Base-by-base conservation (phyloP, 2,797 vertebrate genomes). In the Manis crassicaudata region DNA sequence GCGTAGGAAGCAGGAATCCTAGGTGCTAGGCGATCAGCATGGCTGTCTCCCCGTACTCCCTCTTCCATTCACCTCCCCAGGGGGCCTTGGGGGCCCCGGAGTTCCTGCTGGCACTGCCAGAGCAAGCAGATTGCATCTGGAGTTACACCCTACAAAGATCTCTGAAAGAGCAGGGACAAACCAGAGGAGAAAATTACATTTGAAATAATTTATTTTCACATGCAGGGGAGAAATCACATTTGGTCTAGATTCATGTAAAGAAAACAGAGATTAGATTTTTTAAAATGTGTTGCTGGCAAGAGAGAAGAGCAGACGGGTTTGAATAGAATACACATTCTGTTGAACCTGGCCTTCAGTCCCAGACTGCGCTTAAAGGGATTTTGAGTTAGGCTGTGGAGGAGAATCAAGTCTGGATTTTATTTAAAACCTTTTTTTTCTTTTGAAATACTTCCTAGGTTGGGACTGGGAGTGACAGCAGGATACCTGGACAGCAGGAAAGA, bases 231-330 rank as follows among this genome's bases (percentile, higher is more conserved):
- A 98, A 98, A 96, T 93, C 91, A 94, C 90, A 92, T 92, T 98
- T 97, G 90, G 92, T 98, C 96, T 97, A 91, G 83, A 97, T 96
- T 98, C 52, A 92, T 96, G 95, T 96, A 97, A 97, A 97, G 97
- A 97, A 97, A 97, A 98, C 96, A 97, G 96, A 98, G 97, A 97
- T 97, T 97, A 94, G 90, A 97, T 96, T 97, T 97, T 96, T 0
- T 4, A 93, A 96, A 96, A 91, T 94, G 96, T 95, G 90, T 97
- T 97, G 90, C 97, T 97, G 96, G 97, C 97, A 97, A 94, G 87
- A 96, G 93, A 97, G 97, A 93, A 96, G 93, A 97, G 35, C 93
- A 85, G 85, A 92, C 52, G 76, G 95, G 65, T 97, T 96, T 97
- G 94, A 93, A 95, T 92, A 92, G 96, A 96, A 96, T 86, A 83